phyloP scores from a whole-genome alignment of 2,888 invertebrate genomes.

The Andrena hattorfiana region DNA sequence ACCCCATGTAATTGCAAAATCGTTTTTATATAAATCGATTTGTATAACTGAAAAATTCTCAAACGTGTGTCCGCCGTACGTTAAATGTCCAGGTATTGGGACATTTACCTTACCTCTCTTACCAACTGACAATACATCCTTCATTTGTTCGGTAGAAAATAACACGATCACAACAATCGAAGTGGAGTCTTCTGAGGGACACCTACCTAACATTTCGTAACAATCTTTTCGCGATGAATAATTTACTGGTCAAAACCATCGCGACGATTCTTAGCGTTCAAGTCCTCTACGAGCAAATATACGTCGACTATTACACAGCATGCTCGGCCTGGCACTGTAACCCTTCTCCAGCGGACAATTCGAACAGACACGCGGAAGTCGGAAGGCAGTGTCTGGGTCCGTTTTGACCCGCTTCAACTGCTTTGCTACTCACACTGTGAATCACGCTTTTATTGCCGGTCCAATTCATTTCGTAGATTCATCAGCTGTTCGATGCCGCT shows the following conservation, averaged over 20 bases:
- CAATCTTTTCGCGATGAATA: constrained; percentile 7
- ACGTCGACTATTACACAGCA: background rate
- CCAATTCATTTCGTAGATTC: no score
- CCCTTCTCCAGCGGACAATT: background rate
- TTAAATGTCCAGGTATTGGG: no score
- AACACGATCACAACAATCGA: background rate
- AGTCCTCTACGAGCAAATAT: background rate
- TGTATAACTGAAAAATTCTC: no score
- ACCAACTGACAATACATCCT: background rate
- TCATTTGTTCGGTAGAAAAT: background rate
- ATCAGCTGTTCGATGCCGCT: no score
- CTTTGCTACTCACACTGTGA: no score
- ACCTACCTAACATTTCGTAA: constrained; percentile 43
- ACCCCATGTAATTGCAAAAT: no score
- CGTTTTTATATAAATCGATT: no score
- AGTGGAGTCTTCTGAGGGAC: background rate
- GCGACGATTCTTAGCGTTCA: background rate
- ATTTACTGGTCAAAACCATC: constrained; percentile 35
- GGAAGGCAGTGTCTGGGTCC: no score
- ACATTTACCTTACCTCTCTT: background rate
- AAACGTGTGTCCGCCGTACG: no score
- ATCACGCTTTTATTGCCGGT: no score
- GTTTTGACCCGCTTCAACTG: no score
- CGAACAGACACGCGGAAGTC: no score
- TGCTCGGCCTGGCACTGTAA: background rate